Base-by-base conservation (phyloP, 2,797 vertebrate genomes). In the Anisognathus igniventris region DNA sequence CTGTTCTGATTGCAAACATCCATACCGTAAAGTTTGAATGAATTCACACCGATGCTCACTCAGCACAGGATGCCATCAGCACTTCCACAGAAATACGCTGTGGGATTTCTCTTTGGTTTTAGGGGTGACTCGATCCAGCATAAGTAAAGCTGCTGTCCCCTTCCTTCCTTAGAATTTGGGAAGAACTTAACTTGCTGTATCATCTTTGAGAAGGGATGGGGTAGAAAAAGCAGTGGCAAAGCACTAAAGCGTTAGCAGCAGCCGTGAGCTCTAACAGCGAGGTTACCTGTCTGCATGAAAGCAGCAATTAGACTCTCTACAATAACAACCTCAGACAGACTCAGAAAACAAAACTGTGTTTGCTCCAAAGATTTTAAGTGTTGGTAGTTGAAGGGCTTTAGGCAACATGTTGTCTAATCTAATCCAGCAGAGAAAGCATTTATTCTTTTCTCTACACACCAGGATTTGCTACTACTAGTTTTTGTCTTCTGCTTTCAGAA, bases 1-100 rank as follows among this genome's bases (percentile, higher is more conserved):
- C 75, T 91, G 72, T 48, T 87, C 89, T 90, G 86, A 94, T 91
- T 95, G 92, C 81, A 86, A 94, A 90, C 92, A 94, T 68, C 65
- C 86, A 83, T 15, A 88, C 54, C 0, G 1, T 74, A 84, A 95
- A 96, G 77, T 95, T 56, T n/a, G 62, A 92, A 86, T 64, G 84
- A 78, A 89, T 93, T 80, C 15, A 11, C 50, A 35, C 13, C 2
- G 23, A 82, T 66, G 78, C 33, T 85, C 76, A 28, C 40, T 62
- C 50, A 68, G 74, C n/a, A 40, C 54, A 66, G 47, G 45, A 81
- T 61, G 24, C 24, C 44, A 39, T 33, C 75, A 66, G 75, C 56
- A 47, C n/a, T 82, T 74, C 22, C 33, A 66, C 0, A 0, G 60
- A 72, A 33, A 89, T 5, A 60, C 0, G 0, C 16, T 2, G 4